Evolutionary conservation across 2,888 invertebrate species (phyloP).

Genomic region (Ectropis crepuscularia): DNA sequence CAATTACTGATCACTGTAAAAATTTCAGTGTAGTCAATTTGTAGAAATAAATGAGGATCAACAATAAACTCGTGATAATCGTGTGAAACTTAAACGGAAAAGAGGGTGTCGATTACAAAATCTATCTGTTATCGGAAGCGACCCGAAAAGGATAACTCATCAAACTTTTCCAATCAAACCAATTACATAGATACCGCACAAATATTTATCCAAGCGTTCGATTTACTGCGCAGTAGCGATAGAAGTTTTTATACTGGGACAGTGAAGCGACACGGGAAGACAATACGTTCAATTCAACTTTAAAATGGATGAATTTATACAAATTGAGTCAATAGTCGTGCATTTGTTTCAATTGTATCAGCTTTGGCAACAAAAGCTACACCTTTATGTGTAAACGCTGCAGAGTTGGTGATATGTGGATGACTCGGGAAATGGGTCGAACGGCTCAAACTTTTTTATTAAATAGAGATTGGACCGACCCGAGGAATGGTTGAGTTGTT

Average conservation of each 20-base stretch:
- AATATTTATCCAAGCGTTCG: conserved; percentile 35
- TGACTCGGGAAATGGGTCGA: conserved; percentile 48
- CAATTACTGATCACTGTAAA: no score
- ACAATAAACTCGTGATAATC: not conserved
- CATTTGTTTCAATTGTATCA: conserved; percentile 61
- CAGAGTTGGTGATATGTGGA: conserved; percentile 53
- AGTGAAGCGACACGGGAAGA: conserved; percentile 40
- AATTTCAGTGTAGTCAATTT: no score
- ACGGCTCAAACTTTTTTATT: conserved; percentile 46
- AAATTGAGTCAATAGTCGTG: conserved; percentile 49
- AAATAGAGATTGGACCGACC: conserved; percentile 36
- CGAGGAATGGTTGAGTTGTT: conserved; percentile 28
- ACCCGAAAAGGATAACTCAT: conserved; percentile 41
- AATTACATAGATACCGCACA: conserved; percentile 38
- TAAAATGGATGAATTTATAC: conserved; percentile 47
- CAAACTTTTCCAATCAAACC: conserved; percentile 45
- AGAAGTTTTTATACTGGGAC: conserved; percentile 35
- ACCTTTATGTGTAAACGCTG: conserved; percentile 55
- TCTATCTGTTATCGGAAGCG: conserved; percentile 37
- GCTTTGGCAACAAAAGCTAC: conserved; percentile 56
- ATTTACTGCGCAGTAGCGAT: conserved; percentile 29
- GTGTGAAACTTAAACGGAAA: conserved; percentile 17
- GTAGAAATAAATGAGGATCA: no score
- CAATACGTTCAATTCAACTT: conserved; percentile 38
- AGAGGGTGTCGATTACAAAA: conserved; percentile 36